Percentiles rank a stretch among this genome's conserved stretches.
phyloP scores from a whole-genome alignment of 1,140 invertebrate genomes.

The Diuraphis noxia region DNA sequence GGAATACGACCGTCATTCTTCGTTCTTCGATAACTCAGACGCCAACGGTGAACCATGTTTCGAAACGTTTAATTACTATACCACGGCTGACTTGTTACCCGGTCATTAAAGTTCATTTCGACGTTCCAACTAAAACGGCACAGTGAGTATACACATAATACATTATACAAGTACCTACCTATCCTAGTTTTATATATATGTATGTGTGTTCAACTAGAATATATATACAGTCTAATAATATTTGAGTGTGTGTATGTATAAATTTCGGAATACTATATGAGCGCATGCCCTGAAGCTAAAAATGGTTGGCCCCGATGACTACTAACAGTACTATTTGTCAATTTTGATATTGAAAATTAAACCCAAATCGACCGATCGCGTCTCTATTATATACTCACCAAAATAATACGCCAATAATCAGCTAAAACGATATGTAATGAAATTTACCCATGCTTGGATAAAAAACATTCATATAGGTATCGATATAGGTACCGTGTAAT shows the following conservation, averaged over 20 bases:
- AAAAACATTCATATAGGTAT: background rate
- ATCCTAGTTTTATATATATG: background rate
- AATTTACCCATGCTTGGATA: background rate
- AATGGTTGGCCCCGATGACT: background rate
- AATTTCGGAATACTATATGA: background rate
- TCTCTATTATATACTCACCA: background rate
- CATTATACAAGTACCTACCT: background rate
- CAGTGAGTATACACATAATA: background rate
- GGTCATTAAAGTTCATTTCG: background rate
- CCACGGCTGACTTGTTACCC: conserved; percentile 13
- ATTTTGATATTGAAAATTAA: background rate
- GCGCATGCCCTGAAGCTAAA: background rate
- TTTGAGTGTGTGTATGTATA: background rate
- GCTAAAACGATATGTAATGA: background rate
- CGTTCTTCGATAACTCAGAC: background rate
- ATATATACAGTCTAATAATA: background rate
- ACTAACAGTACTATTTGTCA: background rate
- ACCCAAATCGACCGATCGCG: background rate
- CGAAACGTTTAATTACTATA: background rate
- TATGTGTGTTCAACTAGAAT: too few relatives aligned
- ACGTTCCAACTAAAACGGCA: background rate
- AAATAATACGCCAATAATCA: background rate
- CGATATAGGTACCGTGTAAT: background rate
- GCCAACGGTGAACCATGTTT: background rate
- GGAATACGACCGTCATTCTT: background rate